Evolutionary conservation across 2,113 vertebrate species (phyloP).

Genomic region (Tenrec ecaudatus): DNA sequence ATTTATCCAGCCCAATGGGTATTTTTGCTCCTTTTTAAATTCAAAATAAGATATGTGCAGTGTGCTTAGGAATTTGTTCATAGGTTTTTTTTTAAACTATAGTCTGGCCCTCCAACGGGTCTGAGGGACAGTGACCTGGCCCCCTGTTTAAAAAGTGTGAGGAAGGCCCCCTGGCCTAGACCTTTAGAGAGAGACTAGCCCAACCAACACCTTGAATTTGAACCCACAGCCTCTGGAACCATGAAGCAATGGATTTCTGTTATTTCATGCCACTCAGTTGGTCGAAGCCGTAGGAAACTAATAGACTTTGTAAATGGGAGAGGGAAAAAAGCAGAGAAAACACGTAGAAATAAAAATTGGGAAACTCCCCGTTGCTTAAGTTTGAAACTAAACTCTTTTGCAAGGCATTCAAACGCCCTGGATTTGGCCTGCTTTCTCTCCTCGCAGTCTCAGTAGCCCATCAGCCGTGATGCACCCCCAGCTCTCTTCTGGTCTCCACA

Average conservation of each 20-base stretch:
- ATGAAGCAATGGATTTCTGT: neutral
- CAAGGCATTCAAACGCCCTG: neutral
- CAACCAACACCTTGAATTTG: neutral
- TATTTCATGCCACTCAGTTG: neutral
- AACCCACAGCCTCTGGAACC: neutral
- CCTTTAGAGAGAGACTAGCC: neutral
- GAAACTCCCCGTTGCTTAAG: neutral
- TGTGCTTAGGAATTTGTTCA: no score
- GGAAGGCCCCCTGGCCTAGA: no score
- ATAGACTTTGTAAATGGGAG: neutral
- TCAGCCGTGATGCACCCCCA: neutral
- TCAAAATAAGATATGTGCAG: no score
- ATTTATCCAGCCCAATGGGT: no score
- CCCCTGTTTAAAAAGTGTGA: no score
- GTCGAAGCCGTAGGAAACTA: neutral
- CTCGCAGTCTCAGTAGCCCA: no score
- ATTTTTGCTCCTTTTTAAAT: no score
- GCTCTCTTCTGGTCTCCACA: neutral
- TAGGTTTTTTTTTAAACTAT: no score
- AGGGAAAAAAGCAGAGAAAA: neutral
- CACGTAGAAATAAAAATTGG: neutral
- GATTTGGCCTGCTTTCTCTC: neutral
- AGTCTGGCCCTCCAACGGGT: no score
- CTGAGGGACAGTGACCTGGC: no score
- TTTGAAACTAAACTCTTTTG: neutral